phyloP scores from a whole-genome alignment of 1,140 invertebrate genomes.

The Hirudo medicinalis region DNA sequence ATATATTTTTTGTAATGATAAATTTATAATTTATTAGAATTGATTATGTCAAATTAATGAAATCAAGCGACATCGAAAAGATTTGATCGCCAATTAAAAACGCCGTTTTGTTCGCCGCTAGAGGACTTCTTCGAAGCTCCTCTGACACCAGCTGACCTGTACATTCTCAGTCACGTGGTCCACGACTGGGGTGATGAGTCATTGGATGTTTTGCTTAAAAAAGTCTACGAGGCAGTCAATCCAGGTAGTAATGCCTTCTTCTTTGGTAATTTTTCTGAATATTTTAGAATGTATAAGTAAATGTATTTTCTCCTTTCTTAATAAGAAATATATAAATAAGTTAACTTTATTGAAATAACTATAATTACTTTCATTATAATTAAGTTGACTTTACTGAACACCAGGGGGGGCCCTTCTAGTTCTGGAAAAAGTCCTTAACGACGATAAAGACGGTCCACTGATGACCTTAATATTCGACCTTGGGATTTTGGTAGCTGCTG shows the following conservation, averaged over 20 bases:
- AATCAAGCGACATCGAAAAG: no score
- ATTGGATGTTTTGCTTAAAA: constrained; percentile 26
- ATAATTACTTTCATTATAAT: no score
- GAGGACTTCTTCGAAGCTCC: constrained; percentile 30
- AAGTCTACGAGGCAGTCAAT: constrained; percentile 26
- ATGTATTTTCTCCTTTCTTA: no score
- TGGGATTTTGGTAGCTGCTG: constrained; percentile 26
- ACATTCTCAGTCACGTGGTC: constrained; percentile 27
- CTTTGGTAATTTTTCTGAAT: no score
- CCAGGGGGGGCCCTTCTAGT: constrained; percentile 30
- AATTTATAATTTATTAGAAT: no score
- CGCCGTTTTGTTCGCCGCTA: constrained; percentile 18
- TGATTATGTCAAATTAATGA: no score
- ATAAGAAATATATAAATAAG: no score
- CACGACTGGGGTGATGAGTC: constrained; percentile 27
- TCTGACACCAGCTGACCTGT: constrained; percentile 28
- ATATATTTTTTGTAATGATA: no score
- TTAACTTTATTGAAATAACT: no score
- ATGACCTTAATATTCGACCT: constrained; percentile 27
- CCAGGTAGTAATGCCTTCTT: constrained; percentile 22
- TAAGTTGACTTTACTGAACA: no score
- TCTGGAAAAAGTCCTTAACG: constrained; percentile 28
- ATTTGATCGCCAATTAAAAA: no score
- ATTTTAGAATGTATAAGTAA: no score
- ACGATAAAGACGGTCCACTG: constrained; percentile 26